Percentiles rank a stretch among this genome's conserved stretches.
phyloP scores from a whole-genome alignment of 2,113 vertebrate genomes.

The Eulemur rufifrons region DNA sequence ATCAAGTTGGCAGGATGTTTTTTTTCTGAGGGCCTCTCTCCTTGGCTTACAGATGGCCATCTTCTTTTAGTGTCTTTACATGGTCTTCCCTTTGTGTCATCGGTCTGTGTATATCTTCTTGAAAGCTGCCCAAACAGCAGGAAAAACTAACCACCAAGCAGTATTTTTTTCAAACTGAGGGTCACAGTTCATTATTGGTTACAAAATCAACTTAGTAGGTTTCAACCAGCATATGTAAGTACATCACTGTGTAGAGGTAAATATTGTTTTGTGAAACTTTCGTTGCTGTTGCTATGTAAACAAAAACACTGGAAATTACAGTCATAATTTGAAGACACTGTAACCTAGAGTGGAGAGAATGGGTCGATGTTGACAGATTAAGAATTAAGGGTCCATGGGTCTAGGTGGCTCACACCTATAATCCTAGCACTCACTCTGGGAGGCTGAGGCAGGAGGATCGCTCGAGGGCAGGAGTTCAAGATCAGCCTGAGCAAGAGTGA shows the following conservation, averaged over 20 bases:
- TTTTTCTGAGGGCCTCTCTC: background rate
- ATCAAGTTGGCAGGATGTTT: background rate
- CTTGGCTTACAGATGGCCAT: background rate
- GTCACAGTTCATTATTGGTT: background rate
- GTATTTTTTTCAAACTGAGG: background rate
- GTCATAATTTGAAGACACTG: background rate
- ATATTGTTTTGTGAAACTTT: background rate
- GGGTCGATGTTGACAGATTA: background rate
- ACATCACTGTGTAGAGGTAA: background rate
- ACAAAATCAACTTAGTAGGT: background rate
- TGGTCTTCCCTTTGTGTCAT: background rate
- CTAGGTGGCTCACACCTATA: no score
- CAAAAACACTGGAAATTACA: background rate
- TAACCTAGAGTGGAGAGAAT: no score
- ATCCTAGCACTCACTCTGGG: no score
- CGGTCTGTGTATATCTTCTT: background rate
- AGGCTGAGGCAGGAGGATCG: fast-evolving
- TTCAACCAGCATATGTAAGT: background rate
- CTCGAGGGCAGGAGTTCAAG: no score
- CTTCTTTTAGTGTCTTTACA: background rate
- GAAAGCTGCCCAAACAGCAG: background rate
- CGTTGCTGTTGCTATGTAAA: background rate
- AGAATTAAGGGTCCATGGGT: background rate
- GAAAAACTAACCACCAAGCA: background rate
- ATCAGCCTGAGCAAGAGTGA: no score